These are phyloP conservation scores for Teleogryllus oceanicus DNA, from an alignment of 2,888 invertebrate genomes.

Conservation along the genomic window DNA sequence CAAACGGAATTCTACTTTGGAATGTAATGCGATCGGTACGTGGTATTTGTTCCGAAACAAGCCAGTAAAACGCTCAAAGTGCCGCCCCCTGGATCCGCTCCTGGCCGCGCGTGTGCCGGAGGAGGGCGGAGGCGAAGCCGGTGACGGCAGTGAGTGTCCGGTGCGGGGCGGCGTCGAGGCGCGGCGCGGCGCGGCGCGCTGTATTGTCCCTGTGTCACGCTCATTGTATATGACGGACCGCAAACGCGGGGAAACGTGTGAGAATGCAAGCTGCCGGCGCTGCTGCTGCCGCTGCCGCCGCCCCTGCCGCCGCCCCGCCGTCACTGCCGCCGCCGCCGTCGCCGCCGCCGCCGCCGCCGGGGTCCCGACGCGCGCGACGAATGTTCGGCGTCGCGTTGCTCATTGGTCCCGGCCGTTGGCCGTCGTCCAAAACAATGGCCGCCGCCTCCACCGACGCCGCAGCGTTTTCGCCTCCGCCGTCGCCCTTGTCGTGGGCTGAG, in stretches of 20 bases:
- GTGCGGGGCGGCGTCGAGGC: neutral
- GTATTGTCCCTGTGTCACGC: neutral
- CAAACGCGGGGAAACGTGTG: slow-evolving; percentile 7
- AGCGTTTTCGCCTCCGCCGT: neutral
- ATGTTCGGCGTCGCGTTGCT: neutral
- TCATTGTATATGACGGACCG: neutral
- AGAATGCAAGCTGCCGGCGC: neutral
- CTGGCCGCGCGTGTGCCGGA: too few species aligned
- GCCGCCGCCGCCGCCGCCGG: neutral
- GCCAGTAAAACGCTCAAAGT: too few species aligned
- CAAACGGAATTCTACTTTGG: too few species aligned
- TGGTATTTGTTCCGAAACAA: too few species aligned
- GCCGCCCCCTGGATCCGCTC: too few species aligned
- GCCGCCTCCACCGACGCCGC: neutral
- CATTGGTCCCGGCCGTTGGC: neutral
- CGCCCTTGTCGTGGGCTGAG: neutral
- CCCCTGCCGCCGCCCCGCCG: neutral
- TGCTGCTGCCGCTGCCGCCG: neutral
- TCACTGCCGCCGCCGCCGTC: neutral
- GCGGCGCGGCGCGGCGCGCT: neutral
- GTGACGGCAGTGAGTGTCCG: too few species aligned
- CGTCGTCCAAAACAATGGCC: neutral
- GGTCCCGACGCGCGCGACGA: neutral
- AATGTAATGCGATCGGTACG: too few species aligned
- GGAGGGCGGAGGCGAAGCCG: too few species aligned